Conservation (phyloP, 1,140 invertebrate species). For the Reticulitermes speratus region DNA sequence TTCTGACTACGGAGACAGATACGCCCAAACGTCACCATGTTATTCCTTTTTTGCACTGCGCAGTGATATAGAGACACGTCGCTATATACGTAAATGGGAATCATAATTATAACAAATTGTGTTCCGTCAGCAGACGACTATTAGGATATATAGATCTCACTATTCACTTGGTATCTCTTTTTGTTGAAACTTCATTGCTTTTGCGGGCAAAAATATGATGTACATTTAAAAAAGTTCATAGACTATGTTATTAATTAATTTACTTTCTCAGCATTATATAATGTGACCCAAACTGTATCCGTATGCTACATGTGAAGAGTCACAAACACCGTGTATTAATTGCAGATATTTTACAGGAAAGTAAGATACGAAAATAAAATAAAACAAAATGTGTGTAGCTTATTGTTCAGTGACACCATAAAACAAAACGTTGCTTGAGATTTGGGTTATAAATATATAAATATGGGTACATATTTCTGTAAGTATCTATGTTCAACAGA, state of each 20-base stretch:
- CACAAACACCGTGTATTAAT: background rate
- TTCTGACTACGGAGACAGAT: background rate
- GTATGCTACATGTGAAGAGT: background rate
- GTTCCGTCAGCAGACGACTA: background rate
- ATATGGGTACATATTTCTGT: no score
- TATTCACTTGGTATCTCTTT: background rate
- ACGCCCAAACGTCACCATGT: background rate
- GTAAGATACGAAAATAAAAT: no score
- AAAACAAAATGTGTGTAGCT: no score
- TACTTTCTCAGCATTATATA: background rate
- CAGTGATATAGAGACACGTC: background rate
- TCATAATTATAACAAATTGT: background rate
- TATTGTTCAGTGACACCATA: no score
- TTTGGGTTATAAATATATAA: no score
- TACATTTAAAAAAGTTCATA: background rate
- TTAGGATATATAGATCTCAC: constrained; percentile 1
- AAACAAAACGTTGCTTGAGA: no score
- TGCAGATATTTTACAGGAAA: no score
- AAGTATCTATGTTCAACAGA: no score
- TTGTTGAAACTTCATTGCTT: background rate
- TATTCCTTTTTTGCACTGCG: background rate
- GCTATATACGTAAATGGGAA: background rate
- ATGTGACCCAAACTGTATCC: no score
- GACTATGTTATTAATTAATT: background rate
- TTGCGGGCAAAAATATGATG: background rate